Evolutionary conservation across 2,797 vertebrate genomes (phyloP), one percentile per base, ranked within the genome.

Genomic region (Poeciliopsis paucimaculata): DNA sequence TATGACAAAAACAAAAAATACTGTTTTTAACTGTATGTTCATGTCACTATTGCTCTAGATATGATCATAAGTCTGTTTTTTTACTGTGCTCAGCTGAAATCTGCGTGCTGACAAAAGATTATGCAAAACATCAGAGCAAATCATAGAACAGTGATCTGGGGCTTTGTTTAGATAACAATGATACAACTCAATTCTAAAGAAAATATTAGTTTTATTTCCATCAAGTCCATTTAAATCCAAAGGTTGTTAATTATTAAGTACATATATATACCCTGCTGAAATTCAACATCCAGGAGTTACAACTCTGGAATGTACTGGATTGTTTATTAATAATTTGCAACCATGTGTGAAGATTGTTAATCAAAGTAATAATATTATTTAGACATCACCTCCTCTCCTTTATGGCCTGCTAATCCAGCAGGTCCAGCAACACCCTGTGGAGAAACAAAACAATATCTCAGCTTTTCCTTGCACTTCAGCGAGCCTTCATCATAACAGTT

Each of bases 371-470:
- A 18, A 60, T 39, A 62, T 15, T 2, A n/a, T 28, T 36, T 8
- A 78, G 43, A 28, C 3, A 10, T 87, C 76, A 96, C 95, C 94
- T 93, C 86, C 5, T 95, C 94, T 92, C 95, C 95, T 82, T 73
- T 90, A 66, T 79, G 66, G 34, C 95, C 95, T 66, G 28, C 79
- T 13, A 88, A 77, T 46, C 95, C 95, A 20, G 75, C 36, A 62
- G 84, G 66, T 88, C 95, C 95, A 5, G 64, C 82, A 9, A 39
- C 49, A 36, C 94, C 95, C 95, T 96, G 43, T 75, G 20, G 39
- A 80, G 43, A 86, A 39, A 85, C 12, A 79, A 60, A 7, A 73
- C 20, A 79, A 51, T 8, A 73, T 75, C 45, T 53, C 1, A 26
- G 26, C 10, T 43, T 77, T 73, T 49, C 77, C 39, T 53, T 16